phyloP scores from a whole-genome alignment of 2,888 invertebrate species.

The Dusona sp. region DNA sequence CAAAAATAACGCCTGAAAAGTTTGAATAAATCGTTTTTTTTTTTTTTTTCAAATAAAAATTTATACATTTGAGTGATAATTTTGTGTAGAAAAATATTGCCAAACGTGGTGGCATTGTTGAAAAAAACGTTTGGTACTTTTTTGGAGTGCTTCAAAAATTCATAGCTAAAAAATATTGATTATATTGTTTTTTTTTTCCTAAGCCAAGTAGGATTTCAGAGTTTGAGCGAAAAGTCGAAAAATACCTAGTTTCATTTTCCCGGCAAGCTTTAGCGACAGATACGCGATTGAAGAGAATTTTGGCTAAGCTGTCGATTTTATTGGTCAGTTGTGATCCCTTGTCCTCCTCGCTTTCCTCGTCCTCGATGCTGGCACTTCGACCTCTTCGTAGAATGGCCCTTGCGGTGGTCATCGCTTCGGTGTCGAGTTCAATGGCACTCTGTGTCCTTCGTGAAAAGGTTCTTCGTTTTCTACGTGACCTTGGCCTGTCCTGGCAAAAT shows the following conservation, averaged over 20 bases:
- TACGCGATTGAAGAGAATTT: constrained; percentile 88
- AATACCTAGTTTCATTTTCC: constrained; percentile 75
- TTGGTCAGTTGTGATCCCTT: constrained; percentile 88
- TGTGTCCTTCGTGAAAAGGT: constrained; percentile 80
- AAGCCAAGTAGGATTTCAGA: neutral
- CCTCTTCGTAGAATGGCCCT: constrained; percentile 83
- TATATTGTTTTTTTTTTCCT: neutral
- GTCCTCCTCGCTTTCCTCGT: constrained; percentile 86
- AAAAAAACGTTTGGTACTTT: neutral
- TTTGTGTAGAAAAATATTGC: too few species aligned
- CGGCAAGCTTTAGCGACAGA: constrained; percentile 81
- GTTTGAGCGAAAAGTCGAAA: constrained; percentile 41
- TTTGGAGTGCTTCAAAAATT: neutral
- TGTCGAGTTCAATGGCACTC: constrained; percentile 83
- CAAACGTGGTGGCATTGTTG: too few species aligned
- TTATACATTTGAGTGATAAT: too few species aligned
- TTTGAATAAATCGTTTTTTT: too few species aligned
- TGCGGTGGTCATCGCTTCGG: constrained; percentile 80
- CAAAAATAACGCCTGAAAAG: too few species aligned
- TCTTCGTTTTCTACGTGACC: constrained; percentile 81
- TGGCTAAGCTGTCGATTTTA: constrained; percentile 91
- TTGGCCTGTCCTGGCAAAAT: constrained; percentile 90
- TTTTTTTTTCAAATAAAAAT: too few species aligned
- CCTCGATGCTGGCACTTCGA: constrained; percentile 89
- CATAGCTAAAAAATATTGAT: neutral